phyloP scores from a whole-genome alignment of 2,888 invertebrate genomes.

The Tetragonula carbonaria region DNA sequence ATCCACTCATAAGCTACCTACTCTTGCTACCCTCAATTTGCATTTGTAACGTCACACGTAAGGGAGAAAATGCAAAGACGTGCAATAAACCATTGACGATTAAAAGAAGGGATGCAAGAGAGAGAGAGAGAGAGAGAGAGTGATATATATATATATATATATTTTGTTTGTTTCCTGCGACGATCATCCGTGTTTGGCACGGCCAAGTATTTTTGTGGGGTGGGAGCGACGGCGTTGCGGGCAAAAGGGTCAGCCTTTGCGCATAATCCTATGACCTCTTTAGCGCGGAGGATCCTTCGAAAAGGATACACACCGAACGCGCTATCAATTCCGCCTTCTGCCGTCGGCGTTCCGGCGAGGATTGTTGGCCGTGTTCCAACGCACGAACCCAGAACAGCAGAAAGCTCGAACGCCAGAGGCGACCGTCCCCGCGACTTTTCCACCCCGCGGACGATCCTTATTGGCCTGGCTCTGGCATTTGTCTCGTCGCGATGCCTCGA shows the following conservation, averaged over 20 bases:
- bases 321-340: constrained; percentile 74
- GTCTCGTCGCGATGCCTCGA: constrained; percentile 24
- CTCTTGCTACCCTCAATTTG: neutral
- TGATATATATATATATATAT: neutral
- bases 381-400: constrained; percentile 33
- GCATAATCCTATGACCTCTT: constrained; percentile 76
- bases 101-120: neutral
- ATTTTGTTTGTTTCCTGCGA: constrained; percentile 49
- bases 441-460: constrained; percentile 26
- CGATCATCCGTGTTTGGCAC: constrained; percentile 50
- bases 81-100: constrained; percentile 4
- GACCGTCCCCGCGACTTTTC: constrained; percentile 20
- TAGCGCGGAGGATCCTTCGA: constrained; percentile 51
- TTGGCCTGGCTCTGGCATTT: constrained; percentile 24
- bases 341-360: constrained; percentile 69
- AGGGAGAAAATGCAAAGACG: neutral
- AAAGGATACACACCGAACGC: constrained; percentile 61
- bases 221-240: constrained; percentile 56
- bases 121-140: neutral
- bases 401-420: constrained; percentile 7
- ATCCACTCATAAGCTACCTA: neutral
- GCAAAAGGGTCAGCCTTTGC: constrained; percentile 66
- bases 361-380: constrained; percentile 76
- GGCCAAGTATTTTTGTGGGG: neutral
- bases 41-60: neutral